phyloP scores from a whole-genome alignment of 2,797 vertebrate species.

The Macropus fuliginosus region DNA sequence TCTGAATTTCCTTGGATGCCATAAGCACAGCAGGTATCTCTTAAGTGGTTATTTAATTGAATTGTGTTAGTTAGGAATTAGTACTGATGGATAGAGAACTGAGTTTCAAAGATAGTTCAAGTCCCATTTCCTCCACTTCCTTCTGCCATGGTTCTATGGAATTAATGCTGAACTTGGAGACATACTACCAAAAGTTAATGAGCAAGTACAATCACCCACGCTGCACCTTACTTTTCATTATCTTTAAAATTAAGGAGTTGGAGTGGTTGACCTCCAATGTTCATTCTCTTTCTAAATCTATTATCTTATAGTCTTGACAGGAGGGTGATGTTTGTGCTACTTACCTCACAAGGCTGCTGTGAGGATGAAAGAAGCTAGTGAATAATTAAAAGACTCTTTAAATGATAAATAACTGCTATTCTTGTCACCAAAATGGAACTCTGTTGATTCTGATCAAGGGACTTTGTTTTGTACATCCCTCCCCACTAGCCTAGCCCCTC shows the following conservation, averaged over 20 bases:
- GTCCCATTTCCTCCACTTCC: background rate
- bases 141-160: background rate
- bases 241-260: background rate
- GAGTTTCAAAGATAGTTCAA: background rate
- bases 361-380: background rate
- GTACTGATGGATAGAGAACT: background rate
- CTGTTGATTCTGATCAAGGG: background rate
- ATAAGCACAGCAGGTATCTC: background rate
- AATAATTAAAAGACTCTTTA: background rate
- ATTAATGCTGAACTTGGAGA: background rate
- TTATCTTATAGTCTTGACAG: background rate
- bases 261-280: background rate
- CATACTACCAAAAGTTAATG: background rate
- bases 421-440: slow-evolving; percentile 15
- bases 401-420: background rate
- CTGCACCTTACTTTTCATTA: background rate
- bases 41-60: background rate
- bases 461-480: slow-evolving; percentile 4
- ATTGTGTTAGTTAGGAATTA: background rate
- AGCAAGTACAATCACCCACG: background rate
- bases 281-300: background rate
- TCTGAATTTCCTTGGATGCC: background rate
- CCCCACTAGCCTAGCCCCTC: background rate
- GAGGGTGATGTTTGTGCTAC: background rate
- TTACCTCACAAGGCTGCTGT: background rate